Conservation (phyloP, 2,113 vertebrate species). For the Azemiops feae region DNA sequence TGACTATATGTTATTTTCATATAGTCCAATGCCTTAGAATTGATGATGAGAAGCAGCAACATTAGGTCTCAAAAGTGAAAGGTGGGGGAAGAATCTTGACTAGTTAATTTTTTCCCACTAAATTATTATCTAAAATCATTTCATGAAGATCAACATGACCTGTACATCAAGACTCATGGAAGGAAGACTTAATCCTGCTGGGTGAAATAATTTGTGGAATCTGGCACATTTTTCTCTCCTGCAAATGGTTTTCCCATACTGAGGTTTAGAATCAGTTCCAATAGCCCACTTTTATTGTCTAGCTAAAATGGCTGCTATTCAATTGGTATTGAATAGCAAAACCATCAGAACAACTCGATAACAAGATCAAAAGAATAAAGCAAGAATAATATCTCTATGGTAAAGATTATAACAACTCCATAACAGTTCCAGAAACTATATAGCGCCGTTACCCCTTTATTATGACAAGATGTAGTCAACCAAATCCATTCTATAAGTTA, state of each 20-base stretch:
- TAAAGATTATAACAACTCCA: not conserved
- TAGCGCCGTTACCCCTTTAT: not conserved
- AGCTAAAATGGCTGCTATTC: not conserved
- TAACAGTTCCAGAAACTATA: not conserved
- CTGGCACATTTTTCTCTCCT: not conserved
- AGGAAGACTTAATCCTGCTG: slow-evolving; percentile 15
- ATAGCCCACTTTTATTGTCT: not conserved
- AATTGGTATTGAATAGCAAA: not conserved
- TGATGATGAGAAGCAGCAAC: slow-evolving; percentile 15
- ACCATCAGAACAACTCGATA: not conserved
- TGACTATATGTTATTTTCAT: slow-evolving; percentile 33
- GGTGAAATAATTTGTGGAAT: not conserved
- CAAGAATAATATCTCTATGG: not conserved
- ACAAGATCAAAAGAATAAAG: not conserved
- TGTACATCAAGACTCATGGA: slow-evolving; percentile 29
- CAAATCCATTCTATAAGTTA: not conserved
- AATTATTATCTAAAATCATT: slow-evolving; percentile 39
- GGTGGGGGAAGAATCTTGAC: not conserved
- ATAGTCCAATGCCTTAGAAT: slow-evolving; percentile 23
- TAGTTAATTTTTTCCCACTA: slow-evolving; percentile 42
- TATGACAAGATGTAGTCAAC: not conserved
- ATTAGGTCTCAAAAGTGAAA: slow-evolving; percentile 42
- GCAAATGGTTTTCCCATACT: slow-evolving; percentile 16
- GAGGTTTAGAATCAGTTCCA: not conserved
- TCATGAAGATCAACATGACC: slow-evolving; percentile 36